Evolutionary conservation across 2,888 invertebrate genomes (phyloP), one percentile per base, ranked within the genome.

Genomic region (Zonitis immaculata): DNA sequence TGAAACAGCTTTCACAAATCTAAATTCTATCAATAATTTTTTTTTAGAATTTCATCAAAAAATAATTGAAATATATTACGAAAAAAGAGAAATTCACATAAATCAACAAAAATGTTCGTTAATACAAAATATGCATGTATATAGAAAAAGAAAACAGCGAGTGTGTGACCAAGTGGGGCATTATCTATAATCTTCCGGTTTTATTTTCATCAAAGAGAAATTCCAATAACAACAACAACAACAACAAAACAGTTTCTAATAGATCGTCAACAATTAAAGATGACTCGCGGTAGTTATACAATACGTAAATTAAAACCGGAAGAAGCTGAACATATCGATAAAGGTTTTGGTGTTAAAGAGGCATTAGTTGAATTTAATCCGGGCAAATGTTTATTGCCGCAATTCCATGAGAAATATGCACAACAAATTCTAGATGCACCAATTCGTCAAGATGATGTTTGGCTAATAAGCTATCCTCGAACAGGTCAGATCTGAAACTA

Each of bases 401-500:
- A 84, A 0, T 82, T 84, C 64, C 91, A 83, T 65, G 78, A 80
- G n/a, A n/a, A n/a, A n/a, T n/a, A n/a, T n/a, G n/a, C n/a, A n/a
- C 82, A 85, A 61, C 81, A 83, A 61, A 87, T 91, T 51, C 73
- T 86, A 52, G 83, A 88, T 51, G 82, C 91, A 71, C 80, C 86
- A 49, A 83, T 92, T 2, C 77, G 84, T 49, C 79, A 84, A 3
- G 87, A 86, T 62, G 94, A 95, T 71, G 83, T 91, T 0, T 92
- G 93, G 87, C 80, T 94, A 73, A 83, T 90, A 42, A 93, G 93
- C 8, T 93, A 88, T 78, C 94, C 95, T 0, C 83, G 94, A 67
- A 91, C 93, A 64, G 94, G 94, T 91, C 71, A 76, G 77, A 70
- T n/a, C 5, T 12, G 1, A 2, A 11, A 1, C 6, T 2, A 22